Evolutionary conservation across 37 sponge, comb jelly and placozoan genomes (phyloP), one percentile per base, ranked within the genome.

Genomic region (Eunapius fragilis): DNA sequence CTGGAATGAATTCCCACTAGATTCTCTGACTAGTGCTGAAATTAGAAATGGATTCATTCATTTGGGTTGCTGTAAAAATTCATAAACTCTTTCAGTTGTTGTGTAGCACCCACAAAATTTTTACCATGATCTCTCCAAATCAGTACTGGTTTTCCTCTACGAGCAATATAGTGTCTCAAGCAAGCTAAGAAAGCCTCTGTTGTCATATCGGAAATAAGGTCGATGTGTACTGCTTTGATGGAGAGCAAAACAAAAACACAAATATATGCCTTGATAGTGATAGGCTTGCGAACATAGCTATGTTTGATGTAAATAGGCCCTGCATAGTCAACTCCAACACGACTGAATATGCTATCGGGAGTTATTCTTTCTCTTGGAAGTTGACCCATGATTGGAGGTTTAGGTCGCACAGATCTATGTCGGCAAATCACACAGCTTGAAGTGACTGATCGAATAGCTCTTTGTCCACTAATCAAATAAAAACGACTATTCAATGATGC

Each of bases 61-160:
- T 84, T 84, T 31, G 12, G 48, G 83, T 26, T 69, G 71, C 10
- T 50, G 72, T 7, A 88, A 28, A 45, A 81, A 75, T 30, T 38
- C 82, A 33, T 67, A 25, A 30, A 58, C 58, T 83, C 84, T 80
- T 84, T 84, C 73, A 89, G 68, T 31, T 37, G n/a, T 58, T 38
- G 13, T n/a, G 33, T 37, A 31, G 89, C 84, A 27, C 80, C 84
- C 50, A 78, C 80, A 37, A 86, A 91, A 37, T 82, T 91, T 19
- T 75, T 86, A 17, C 84, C 87, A 78, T 91, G 83, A 74, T 91
- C 91, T 71, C 80, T 87, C 83, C 78, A 78, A 19, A 91, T 13
- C 23, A 84, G 85, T 27, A 69, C 37, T 24, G 81, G 47, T n/a
- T n/a, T n/a, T n/a, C n/a, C n/a, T n/a, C n/a, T n/a, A n/a, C n/a